Base-by-base conservation (phyloP, 2,888 invertebrate genomes). In the Mimas tiliae region DNA sequence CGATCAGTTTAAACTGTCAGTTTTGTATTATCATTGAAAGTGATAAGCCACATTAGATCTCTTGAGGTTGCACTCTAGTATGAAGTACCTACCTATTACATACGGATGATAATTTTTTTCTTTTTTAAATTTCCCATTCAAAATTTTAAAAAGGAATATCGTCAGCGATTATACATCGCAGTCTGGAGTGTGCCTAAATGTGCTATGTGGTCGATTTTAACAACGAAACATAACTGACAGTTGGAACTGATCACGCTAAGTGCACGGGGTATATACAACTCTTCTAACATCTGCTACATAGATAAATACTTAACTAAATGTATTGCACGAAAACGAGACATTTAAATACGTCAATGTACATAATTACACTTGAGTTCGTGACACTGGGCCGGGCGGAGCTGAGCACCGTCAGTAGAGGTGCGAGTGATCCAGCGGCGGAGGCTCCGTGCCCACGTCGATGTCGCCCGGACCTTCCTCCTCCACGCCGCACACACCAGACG, bases 281-380 rank as follows among this genome's bases (percentile, higher is more conserved):
- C 38, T 34, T 55, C 89, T 87, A 88, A 86, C 85, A 87, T 85
- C 82, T 80, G 78, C 90, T 92, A 91, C 86, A 82, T 77, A 87
- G 85, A 91, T 93, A 93, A 92, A 93, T 92, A 92, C 91, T 91
- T 90, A 92, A 92, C 87, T 90, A 90, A 87, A 83, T 83, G 90
- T 93, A 93, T 93, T 93, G 93, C 93, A 93, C 93, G 89, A 90
- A 90, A 87, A 81, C 84, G 82, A 85, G 82, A 78, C 74, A 77
- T 73, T 85, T 84, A 85, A 84, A 85, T 86, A 86, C 74, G 72
- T 82, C 79, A 92, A 89, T 91, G 84, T 92, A 91, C 91, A 92
- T 92, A 91, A 91, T 91, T 93, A 93, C 92, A 92, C 81, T 83
- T 82, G 62, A 66, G 62, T 62, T 62, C 50, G 62, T 50, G 58